phyloP scores from a whole-genome alignment of 1,140 invertebrate genomes.

The Halictus rubicundus region DNA sequence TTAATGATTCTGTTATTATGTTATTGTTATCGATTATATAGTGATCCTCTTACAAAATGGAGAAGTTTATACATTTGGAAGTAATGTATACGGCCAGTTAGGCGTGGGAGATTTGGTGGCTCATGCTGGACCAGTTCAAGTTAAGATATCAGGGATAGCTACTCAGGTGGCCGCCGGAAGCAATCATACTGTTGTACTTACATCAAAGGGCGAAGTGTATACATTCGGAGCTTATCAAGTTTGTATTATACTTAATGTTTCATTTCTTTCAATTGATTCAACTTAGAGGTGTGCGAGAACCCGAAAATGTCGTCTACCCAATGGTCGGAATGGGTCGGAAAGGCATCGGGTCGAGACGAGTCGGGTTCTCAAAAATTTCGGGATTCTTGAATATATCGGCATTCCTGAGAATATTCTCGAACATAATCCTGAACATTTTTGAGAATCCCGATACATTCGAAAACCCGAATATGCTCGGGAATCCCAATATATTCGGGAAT shows the following conservation, averaged over 20 bases:
- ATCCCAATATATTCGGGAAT: too few species aligned
- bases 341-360: too few species aligned
- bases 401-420: too few species aligned
- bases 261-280: neutral
- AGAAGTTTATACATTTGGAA: slow-evolving; percentile 94
- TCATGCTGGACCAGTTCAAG: slow-evolving; percentile 88
- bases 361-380: too few species aligned
- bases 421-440: too few species aligned
- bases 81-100: slow-evolving; percentile 96
- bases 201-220: slow-evolving; percentile 93
- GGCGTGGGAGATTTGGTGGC: slow-evolving; percentile 91
- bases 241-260: slow-evolving; percentile 42
- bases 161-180: slow-evolving; percentile 94
- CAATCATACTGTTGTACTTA: slow-evolving; percentile 96
- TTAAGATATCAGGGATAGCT: slow-evolving; percentile 86
- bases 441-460: too few species aligned
- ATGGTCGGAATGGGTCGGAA: too few species aligned
- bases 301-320: too few species aligned
- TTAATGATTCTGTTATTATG: slow-evolving; percentile 1
- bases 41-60: slow-evolving; percentile 85
- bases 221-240: slow-evolving; percentile 96
- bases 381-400: too few species aligned
- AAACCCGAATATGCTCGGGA: too few species aligned
- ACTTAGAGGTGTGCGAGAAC: too few species aligned
- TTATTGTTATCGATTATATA: slow-evolving; percentile 63